Evolutionary conservation across 2,113 vertebrate genomes (phyloP).

Genomic region (Saimiri boliviensis): DNA sequence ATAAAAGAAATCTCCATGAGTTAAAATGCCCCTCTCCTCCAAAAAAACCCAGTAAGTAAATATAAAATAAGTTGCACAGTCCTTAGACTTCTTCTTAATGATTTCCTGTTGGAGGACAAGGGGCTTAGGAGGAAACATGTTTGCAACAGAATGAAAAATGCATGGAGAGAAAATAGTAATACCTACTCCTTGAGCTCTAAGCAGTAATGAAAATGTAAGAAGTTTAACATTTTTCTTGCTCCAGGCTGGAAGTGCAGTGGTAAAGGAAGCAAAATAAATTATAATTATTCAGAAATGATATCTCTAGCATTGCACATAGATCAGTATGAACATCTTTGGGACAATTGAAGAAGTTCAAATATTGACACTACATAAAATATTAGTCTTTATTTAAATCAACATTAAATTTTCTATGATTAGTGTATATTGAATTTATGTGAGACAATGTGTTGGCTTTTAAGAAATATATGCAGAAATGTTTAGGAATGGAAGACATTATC

Average conservation of each 20-base stretch:
- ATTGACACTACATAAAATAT: not conserved
- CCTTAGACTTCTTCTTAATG: not conserved
- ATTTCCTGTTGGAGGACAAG: not conserved
- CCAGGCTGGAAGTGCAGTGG: not conserved
- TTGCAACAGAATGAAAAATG: not conserved
- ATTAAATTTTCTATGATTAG: not conserved
- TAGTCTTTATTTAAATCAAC: not conserved
- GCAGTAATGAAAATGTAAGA: not conserved
- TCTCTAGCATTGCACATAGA: not conserved
- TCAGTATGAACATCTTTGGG: not conserved
- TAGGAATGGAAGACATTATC: not conserved
- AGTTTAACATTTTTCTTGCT: not conserved
- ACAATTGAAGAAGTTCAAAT: not conserved
- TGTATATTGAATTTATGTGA: not conserved
- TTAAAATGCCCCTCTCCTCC: rapidly evolving
- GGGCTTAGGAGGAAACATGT: not conserved
- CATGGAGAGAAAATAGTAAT: not conserved
- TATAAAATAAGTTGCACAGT: not conserved
- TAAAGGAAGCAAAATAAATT: not conserved
- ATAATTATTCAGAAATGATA: not conserved
- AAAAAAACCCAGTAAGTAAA: not conserved
- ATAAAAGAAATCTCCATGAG: not conserved
- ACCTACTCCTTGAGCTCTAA: not conserved
- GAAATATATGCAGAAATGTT: not conserved
- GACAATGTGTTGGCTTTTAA: not conserved